Percentiles rank a stretch among this genome's conserved stretches.
Conservation (phyloP, 2,113 vertebrate genomes). For the Rostratula benghalensis region DNA sequence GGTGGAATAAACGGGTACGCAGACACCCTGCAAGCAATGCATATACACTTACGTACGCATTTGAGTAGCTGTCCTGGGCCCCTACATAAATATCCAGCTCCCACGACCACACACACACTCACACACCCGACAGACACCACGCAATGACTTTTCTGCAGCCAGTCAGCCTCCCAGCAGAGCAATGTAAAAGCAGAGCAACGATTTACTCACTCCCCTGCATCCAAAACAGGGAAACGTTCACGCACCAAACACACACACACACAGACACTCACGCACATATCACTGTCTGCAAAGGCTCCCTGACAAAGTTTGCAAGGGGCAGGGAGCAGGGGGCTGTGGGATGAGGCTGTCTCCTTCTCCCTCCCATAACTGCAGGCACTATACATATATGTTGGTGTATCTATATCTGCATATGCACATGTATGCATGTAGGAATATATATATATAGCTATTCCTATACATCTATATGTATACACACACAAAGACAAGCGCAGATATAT, state of each 20-base stretch:
- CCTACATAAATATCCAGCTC: background rate
- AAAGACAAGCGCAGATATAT: background rate
- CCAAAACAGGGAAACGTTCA: background rate
- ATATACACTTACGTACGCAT: background rate
- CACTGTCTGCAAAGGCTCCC: background rate
- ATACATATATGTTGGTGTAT: background rate
- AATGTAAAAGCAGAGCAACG: background rate
- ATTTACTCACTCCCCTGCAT: conserved; percentile 19
- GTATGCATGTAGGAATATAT: background rate
- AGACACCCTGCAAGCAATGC: conserved; percentile 3
- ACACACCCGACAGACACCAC: conserved; percentile 40
- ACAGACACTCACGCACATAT: background rate
- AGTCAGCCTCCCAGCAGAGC: conserved; percentile 29
- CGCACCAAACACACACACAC: background rate
- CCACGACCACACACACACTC: background rate
- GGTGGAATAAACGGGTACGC: background rate
- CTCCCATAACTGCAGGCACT: background rate
- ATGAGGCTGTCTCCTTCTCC: background rate
- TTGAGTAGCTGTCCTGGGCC: background rate
- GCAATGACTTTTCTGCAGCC: conserved; percentile 57
- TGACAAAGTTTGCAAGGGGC: conserved; percentile 47
- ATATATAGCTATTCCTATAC: background rate
- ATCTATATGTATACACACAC: too few species aligned
- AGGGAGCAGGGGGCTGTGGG: background rate
- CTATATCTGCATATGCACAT: background rate